Evolutionary conservation across 2,797 vertebrate species (phyloP).

Genomic region (Astyanax mexicanus): DNA sequence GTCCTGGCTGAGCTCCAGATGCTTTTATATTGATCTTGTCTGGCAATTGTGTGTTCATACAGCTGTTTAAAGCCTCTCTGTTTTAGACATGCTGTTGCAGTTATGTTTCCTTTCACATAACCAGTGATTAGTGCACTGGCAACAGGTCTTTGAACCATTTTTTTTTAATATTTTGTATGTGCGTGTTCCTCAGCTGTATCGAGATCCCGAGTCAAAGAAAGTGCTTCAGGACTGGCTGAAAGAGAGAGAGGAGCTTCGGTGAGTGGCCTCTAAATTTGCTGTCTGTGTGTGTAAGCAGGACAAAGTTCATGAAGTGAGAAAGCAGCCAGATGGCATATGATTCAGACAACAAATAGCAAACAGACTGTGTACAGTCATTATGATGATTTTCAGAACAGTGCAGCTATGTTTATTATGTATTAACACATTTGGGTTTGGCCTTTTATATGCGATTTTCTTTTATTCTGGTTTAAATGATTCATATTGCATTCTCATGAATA

Average conservation of each 20-base stretch:
- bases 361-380: neutral
- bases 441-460: too few species aligned
- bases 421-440: too few species aligned
- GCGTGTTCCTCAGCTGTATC: slow-evolving; percentile 70
- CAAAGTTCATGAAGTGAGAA: neutral
- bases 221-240: slow-evolving; percentile 85
- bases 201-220: slow-evolving; percentile 76
- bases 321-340: neutral
- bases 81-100: neutral
- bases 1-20: slow-evolving; percentile 5
- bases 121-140: neutral
- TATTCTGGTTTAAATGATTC: too few species aligned
- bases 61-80: neutral
- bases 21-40: slow-evolving; percentile 32
- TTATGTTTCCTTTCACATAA: too few species aligned
- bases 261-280: slow-evolving; percentile 4
- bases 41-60: slow-evolving; percentile 2
- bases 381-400: neutral
- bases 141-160: slow-evolving; percentile 9
- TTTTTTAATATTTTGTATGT: neutral
- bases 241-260: slow-evolving; percentile 86
- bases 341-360: neutral
- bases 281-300: neutral
- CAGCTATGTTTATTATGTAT: neutral
- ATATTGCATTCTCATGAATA: too few species aligned